A percentile compares a stretch with the other conserved stretches of the same genome.
Evolutionary conservation across 2,888 invertebrate genomes (phyloP).

Genomic region (Elmis aenea): DNA sequence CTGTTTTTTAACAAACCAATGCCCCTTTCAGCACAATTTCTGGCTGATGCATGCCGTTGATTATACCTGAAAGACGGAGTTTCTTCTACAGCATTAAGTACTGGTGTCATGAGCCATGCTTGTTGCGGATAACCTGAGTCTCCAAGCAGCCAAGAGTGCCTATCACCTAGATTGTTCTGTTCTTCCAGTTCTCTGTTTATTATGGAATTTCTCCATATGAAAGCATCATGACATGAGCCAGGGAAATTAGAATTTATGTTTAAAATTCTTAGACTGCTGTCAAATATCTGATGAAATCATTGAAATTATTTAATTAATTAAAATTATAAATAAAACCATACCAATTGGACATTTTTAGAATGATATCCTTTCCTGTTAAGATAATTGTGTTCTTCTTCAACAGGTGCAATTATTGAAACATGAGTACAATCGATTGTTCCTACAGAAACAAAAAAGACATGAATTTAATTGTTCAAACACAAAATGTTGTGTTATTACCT

Average conservation of each 20-base stretch:
- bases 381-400: background rate
- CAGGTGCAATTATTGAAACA: background rate
- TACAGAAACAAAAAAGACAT: no score
- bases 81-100: slow-evolving; percentile 6
- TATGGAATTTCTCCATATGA: slow-evolving; percentile 3
- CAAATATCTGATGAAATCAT: no score
- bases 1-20: slow-evolving; percentile 14
- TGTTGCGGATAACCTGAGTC: slow-evolving; percentile 18
- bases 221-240: slow-evolving; percentile 3
- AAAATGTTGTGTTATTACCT: no score
- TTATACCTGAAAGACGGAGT: slow-evolving; percentile 13
- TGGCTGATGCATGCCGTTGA: slow-evolving; percentile 4
- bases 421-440: background rate
- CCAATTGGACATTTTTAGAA: background rate
- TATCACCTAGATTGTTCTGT: slow-evolving; percentile 1
- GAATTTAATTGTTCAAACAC: no score
- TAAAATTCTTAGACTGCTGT: slow-evolving; percentile 1
- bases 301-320: no score
- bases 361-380: background rate
- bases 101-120: slow-evolving; percentile 18
- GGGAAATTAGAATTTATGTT: slow-evolving; percentile 4
- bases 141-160: slow-evolving; percentile 11
- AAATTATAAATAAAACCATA: no score
- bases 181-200: background rate
- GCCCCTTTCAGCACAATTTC: slow-evolving; percentile 17